These are phyloP conservation scores for Zele albiditarsus DNA, from an alignment of 2,888 invertebrate genomes.

Conservation along the genomic window DNA sequence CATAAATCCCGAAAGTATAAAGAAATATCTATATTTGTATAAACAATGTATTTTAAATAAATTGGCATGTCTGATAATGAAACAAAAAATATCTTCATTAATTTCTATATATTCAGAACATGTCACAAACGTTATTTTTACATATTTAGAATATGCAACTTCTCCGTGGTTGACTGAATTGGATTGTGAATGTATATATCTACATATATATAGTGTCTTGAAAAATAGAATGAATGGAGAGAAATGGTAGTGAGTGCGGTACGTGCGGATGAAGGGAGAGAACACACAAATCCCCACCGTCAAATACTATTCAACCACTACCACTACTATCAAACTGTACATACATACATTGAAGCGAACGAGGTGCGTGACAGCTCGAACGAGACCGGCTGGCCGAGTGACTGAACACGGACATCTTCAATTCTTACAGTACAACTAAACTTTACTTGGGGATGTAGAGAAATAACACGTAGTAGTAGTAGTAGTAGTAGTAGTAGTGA, in stretches of 20 bases:
- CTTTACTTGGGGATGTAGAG: background rate
- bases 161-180: no score
- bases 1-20: no score
- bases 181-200: background rate
- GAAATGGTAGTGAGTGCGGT: background rate
- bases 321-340: background rate
- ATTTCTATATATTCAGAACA: no score
- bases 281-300: slow-evolving; percentile 13
- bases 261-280: slow-evolving; percentile 7
- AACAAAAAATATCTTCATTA: no score
- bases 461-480: background rate
- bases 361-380: slow-evolving; percentile 21
- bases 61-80: no score
- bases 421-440: background rate
- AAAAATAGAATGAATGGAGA: slow-evolving; percentile 2
- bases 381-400: slow-evolving; percentile 12
- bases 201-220: background rate
- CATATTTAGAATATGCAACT: no score
- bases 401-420: background rate
- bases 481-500: background rate
- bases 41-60: no score
- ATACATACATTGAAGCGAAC: background rate
- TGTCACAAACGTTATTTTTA: no score
- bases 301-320: background rate
- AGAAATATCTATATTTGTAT: no score